Base-by-base conservation (phyloP, 1,140 invertebrate genomes). In the Aphelenchoides besseyi region DNA sequence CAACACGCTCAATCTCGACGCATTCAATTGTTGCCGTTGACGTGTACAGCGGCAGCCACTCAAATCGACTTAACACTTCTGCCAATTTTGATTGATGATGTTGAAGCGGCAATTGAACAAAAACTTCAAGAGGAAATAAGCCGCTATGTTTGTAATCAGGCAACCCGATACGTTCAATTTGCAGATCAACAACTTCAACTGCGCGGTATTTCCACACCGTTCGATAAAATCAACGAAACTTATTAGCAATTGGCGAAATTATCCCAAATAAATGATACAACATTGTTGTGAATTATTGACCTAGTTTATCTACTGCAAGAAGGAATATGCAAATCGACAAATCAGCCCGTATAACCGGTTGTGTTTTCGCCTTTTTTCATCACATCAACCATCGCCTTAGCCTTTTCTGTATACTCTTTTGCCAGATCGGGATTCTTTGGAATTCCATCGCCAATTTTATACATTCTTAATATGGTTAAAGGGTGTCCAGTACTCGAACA, bases 381-480 rank as follows among this genome's bases (percentile, higher is more conserved):
- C 23, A 67, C 69, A 16, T 77, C 69, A 55, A 77, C 57, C 18
- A 83, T 69, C 37, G 79, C 78, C 30, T 77, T 81, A 1, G 81
- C 79, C 41, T 76, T 71, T 5, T 81, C 74, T 12, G 59, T 41
- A 64, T 77, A 83, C 29, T 79, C 55, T 48, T 82, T 79, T 16
- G 81, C 73, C 64, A 81, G 70, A n/a, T 80, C 74, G 1, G 68
- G 59, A 66, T 82, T 69, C 29, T 82, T 82, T 2, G 80, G 82
- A 12, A 82, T 72, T n/a, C 79, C 80, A 48, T 83, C 81, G 16
- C 81, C 81, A 16, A 77, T 23, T 53, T 79, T 72, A 54, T 68
- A 82, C 70, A 82, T 82, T 67, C 81, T 75, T 18, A 48, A 78
- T n/a, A n/a, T n/a, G n/a, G n/a, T n/a, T n/a, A n/a, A n/a, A n/a